A percentile compares a stretch with the other conserved stretches of the same genome.
These are phyloP conservation scores for Periophthalmus magnuspinnatus DNA, from an alignment of 2,797 vertebrate genomes.

Conservation along the genomic window DNA sequence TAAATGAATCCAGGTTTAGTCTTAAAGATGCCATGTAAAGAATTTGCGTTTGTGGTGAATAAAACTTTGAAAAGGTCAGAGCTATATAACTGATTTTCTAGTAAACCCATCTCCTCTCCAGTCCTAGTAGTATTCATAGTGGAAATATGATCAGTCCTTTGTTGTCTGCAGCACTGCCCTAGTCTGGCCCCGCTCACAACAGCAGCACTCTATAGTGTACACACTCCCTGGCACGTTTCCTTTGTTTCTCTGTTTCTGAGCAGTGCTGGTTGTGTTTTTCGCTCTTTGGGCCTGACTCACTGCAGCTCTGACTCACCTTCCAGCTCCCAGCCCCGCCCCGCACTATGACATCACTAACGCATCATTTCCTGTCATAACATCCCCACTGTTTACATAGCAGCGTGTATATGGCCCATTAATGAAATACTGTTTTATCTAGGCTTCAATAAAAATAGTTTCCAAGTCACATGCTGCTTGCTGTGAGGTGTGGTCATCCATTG, in stretches of 20 bases:
- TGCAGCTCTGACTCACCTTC: neutral
- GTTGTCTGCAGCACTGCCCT: neutral
- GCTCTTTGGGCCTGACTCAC: constrained; percentile 1
- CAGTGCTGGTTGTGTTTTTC: neutral
- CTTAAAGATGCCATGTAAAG: too few species aligned
- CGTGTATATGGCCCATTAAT: neutral
- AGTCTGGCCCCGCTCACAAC: neutral
- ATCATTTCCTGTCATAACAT: constrained; percentile 6
- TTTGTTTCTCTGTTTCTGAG: neutral
- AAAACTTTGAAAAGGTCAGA: too few species aligned
- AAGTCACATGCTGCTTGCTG: neutral
- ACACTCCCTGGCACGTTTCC: neutral
- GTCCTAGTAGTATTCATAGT: neutral
- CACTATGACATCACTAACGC: neutral
- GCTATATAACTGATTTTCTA: too few species aligned
- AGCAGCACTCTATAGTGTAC: neutral
- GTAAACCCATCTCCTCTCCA: too few species aligned
- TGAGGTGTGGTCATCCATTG: neutral
- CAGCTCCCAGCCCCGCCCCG: neutral
- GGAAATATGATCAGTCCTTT: neutral
- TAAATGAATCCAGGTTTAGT: too few species aligned
- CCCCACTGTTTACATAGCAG: constrained; percentile 7
- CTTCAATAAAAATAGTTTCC: neutral
- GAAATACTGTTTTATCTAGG: neutral
- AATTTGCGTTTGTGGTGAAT: too few species aligned